Conservation (phyloP, 1,140 invertebrate species). For the Bombus picipes region DNA sequence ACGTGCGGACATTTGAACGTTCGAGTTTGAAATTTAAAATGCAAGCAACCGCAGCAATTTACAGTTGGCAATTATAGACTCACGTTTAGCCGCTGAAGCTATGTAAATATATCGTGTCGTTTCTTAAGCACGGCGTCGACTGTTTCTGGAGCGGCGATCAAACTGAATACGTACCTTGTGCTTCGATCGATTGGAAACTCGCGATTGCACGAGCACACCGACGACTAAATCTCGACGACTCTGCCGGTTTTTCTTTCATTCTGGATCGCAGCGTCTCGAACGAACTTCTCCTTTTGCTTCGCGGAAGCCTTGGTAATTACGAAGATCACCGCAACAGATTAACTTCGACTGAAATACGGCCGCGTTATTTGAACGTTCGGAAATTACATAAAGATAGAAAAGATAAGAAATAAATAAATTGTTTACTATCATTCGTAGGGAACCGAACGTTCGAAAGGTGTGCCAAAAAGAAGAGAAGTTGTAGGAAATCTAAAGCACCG, state of each 20-base stretch:
- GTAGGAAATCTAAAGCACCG: conserved; percentile 25
- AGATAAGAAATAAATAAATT: background rate
- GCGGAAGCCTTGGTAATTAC: conserved; percentile 25
- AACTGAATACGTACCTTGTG: conserved; percentile 42
- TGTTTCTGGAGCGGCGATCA: background rate
- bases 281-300: conserved; percentile 1
- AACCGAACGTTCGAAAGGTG: background rate
- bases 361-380: background rate
- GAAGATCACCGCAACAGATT: conserved; percentile 23
- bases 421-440: background rate
- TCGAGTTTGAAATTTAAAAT: background rate
- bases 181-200: conserved; percentile 38
- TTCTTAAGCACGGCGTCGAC: background rate
- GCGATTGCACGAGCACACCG: background rate
- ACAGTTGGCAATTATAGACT: background rate
- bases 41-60: background rate
- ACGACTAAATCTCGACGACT: conserved; percentile 18
- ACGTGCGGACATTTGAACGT: background rate
- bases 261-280: background rate
- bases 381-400: background rate
- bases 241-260: background rate
- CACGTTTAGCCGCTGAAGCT: background rate
- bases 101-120: background rate
- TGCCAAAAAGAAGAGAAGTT: conserved; percentile 25
- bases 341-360: background rate